Conservation (phyloP, 2,113 vertebrate species). For the Aepyceros melampus region DNA sequence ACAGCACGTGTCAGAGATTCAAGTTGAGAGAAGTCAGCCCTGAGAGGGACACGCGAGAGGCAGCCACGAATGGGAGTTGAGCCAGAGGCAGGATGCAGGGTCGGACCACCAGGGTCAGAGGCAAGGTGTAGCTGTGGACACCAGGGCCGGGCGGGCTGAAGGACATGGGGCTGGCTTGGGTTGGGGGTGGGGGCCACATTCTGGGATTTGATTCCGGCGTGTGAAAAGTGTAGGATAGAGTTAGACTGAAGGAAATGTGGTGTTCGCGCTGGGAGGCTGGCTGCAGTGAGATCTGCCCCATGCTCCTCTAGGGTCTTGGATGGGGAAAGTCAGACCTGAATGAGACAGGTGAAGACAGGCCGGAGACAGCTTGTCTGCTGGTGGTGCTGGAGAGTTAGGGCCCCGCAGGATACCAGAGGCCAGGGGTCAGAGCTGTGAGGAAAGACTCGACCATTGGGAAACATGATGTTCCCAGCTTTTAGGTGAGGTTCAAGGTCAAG, state of each 20-base stretch:
- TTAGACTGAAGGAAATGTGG: background rate
- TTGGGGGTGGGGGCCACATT: background rate
- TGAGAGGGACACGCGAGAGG: background rate
- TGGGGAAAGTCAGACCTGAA: background rate
- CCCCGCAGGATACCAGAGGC: background rate
- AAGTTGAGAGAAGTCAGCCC: background rate
- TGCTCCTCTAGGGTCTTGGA: background rate
- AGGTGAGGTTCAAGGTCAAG: background rate
- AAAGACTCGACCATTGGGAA: background rate
- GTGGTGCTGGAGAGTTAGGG: background rate
- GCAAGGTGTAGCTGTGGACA: background rate
- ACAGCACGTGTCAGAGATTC: background rate
- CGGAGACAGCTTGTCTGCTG: background rate
- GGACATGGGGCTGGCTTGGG: background rate
- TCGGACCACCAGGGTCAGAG: background rate
- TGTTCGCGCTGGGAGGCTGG: background rate
- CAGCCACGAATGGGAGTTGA: background rate
- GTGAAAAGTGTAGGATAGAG: too few relatives aligned
- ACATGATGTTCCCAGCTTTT: background rate
- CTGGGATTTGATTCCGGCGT: background rate
- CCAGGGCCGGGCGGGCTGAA: background rate
- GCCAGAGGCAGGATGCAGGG: background rate
- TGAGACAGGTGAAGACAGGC: background rate
- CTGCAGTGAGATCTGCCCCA: background rate
- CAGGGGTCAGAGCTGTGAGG: background rate